Evolutionary conservation across 2,888 invertebrate genomes (phyloP).

Genomic region (Megaustenia siamemsis): DNA sequence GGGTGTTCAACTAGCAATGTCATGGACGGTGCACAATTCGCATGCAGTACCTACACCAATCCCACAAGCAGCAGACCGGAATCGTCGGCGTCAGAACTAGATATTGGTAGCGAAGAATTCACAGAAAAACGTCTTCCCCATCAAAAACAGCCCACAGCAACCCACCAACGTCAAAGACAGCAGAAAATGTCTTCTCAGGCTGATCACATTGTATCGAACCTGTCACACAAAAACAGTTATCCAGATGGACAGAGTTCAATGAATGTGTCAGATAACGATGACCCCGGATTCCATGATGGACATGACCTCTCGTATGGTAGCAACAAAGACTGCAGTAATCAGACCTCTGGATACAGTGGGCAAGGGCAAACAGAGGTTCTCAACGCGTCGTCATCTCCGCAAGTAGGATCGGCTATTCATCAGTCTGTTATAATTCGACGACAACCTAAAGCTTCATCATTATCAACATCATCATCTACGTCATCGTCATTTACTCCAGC

Average conservation of each 20-base stretch:
- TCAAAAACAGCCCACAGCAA: slow-evolving; percentile 36
- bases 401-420: slow-evolving; percentile 64
- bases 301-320: background rate
- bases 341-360: background rate
- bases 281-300: background rate
- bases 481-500: slow-evolving; percentile 12
- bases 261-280: background rate
- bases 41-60: slow-evolving; percentile 61
- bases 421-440: slow-evolving; percentile 77
- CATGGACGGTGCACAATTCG: slow-evolving; percentile 61
- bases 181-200: slow-evolving; percentile 11
- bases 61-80: slow-evolving; percentile 78
- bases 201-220: background rate
- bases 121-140: slow-evolving; percentile 61
- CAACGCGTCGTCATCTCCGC: slow-evolving; percentile 58
- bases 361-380: background rate
- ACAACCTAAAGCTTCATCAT: slow-evolving; percentile 55
- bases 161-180: background rate
- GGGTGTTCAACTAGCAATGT: slow-evolving; percentile 71
- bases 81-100: slow-evolving; percentile 78
- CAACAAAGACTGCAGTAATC: background rate
- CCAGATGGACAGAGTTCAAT: background rate
- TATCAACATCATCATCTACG: background rate
- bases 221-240: background rate
- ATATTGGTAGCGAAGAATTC: slow-evolving; percentile 73